These are phyloP conservation scores for Euwallacea fornicatus DNA, from an alignment of 1,140 invertebrate genomes.

Conservation along the genomic window DNA sequence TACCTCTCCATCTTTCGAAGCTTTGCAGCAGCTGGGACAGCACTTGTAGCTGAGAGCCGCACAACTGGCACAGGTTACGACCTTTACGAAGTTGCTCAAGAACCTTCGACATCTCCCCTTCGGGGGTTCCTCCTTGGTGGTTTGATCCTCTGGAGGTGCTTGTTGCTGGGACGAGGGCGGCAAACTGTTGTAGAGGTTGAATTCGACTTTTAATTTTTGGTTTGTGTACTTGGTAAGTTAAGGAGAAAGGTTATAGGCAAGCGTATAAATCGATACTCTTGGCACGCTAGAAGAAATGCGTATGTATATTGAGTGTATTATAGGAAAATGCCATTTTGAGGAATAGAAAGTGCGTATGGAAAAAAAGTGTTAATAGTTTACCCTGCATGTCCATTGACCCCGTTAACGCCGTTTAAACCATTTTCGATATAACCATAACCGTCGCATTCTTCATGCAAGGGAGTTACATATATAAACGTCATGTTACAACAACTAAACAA, in stretches of 20 bases:
- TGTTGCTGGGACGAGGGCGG: conserved; percentile 42
- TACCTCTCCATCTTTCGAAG: conserved; percentile 10
- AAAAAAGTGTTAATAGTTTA: conserved; percentile 37
- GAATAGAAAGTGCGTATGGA: conserved; percentile 8
- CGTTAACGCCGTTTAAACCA: conserved; percentile 33
- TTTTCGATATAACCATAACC: conserved; percentile 50
- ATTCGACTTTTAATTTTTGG: too few species aligned
- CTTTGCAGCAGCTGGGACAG: conserved; percentile 34
- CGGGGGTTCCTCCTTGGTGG: conserved; percentile 33
- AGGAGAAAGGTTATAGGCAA: neutral
- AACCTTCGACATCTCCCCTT: conserved; percentile 43
- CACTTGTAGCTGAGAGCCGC: conserved; percentile 41
- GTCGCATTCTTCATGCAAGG: conserved; percentile 50
- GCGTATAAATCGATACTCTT: neutral
- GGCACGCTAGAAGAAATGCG: neutral
- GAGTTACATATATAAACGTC: conserved; percentile 54
- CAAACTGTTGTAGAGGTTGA: conserved; percentile 33
- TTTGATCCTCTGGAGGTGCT: conserved; percentile 26
- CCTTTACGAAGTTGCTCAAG: conserved; percentile 41
- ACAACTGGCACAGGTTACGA: conserved; percentile 43
- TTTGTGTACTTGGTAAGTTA: too few species aligned
- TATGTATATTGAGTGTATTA: neutral
- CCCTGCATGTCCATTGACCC: conserved; percentile 37
- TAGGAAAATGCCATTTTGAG: neutral
- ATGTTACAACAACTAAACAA: conserved; percentile 38